Conservation (phyloP, 2,888 invertebrate genomes). For the Drosophila subquinaria region DNA sequence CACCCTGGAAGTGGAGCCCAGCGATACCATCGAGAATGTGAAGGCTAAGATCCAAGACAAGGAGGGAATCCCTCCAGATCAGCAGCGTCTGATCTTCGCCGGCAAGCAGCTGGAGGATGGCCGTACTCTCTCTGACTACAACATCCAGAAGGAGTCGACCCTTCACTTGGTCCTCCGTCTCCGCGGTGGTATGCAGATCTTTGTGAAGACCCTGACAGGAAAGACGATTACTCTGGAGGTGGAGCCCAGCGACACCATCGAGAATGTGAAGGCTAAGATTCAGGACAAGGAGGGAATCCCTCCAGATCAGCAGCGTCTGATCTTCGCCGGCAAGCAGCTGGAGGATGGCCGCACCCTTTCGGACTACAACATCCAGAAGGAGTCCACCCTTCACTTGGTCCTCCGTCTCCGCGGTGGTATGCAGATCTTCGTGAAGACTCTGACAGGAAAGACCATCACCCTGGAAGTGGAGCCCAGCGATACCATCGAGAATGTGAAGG, state of each 20-base stretch:
- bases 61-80: conserved; percentile 78
- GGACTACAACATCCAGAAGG: conserved; percentile 97
- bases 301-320: conserved; percentile 78
- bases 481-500: conserved; percentile 52
- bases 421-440: conserved; percentile 61
- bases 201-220: conserved; percentile 51
- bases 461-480: conserved; percentile 43
- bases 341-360: conserved; percentile 96
- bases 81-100: conserved; percentile 75
- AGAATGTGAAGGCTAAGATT: conserved; percentile 75
- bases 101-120: conserved; percentile 74
- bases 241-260: conserved; percentile 47
- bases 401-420: conserved; percentile 94
- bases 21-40: conserved; percentile 71
- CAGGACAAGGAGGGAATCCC: conserved; percentile 78
- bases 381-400: conserved; percentile 95
- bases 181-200: conserved; percentile 54
- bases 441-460: conserved; percentile 51
- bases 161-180: conserved; percentile 47
- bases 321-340: conserved; percentile 88
- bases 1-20: conserved; percentile 70
- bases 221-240: conserved; percentile 54
- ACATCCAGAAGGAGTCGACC: conserved; percentile 51
- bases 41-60: conserved; percentile 79
- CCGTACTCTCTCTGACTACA: conserved; percentile 58